These are phyloP conservation scores for Dysdera silvatica DNA, from an alignment of 1,140 invertebrate species.

Conservation along the genomic window DNA sequence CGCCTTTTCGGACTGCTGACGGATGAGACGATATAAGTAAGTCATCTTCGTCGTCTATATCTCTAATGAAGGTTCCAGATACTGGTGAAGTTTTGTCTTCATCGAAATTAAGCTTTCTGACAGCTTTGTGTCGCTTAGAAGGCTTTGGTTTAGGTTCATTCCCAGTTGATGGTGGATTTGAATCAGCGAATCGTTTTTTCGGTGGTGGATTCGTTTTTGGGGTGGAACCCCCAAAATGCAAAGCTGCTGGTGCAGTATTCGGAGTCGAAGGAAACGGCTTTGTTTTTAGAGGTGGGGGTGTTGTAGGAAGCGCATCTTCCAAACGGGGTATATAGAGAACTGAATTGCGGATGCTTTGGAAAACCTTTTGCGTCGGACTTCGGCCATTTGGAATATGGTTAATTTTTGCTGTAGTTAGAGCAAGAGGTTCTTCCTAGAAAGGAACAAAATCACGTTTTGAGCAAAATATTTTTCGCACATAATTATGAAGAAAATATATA, in stretches of 20 bases:
- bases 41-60: constrained; percentile 41
- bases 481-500: too few species aligned
- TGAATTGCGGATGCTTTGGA: constrained; percentile 16
- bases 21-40: background rate
- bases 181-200: constrained; percentile 2
- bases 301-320: background rate
- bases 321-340: constrained; percentile 13
- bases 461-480: too few species aligned
- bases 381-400: constrained; percentile 30
- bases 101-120: constrained; percentile 75
- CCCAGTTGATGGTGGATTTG: background rate
- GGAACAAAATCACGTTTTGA: background rate
- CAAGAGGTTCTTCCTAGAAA: constrained; percentile 14
- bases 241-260: constrained; percentile 4
- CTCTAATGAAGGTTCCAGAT: constrained; percentile 86
- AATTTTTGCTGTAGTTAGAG: constrained; percentile 10
- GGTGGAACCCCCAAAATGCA: background rate
- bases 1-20: constrained; percentile 61
- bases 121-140: constrained; percentile 48
- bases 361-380: constrained; percentile 34
- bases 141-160: constrained; percentile 10
- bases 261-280: background rate
- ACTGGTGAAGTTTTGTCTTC: constrained; percentile 96
- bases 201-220: constrained; percentile 28
- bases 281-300: constrained; percentile 9